Percentiles rank a stretch among this genome's conserved stretches.
These are phyloP conservation scores for Macrochelys suwanniensis DNA, from an alignment of 2,797 vertebrate species.

Conservation along the genomic window DNA sequence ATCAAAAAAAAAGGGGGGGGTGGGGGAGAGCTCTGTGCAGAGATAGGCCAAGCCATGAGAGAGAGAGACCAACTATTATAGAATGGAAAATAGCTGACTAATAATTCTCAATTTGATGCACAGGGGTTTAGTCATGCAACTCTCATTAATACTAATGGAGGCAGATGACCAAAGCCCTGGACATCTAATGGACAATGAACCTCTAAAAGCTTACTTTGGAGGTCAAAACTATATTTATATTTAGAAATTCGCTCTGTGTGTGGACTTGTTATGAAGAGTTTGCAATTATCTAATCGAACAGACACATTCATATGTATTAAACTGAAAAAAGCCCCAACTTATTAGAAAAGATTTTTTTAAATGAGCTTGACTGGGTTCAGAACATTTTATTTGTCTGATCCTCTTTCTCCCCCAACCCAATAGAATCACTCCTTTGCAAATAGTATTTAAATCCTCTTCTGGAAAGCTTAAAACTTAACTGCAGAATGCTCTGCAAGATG, in stretches of 20 bases:
- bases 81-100: not conserved
- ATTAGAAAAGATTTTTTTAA: not conserved
- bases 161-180: not conserved
- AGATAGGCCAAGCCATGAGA: not conserved
- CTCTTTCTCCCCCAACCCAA: not conserved
- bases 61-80: not conserved
- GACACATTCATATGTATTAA: not conserved
- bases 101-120: slow-evolving; percentile 3
- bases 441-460: not conserved
- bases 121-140: not conserved
- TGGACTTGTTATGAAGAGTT: not conserved
- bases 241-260: not conserved
- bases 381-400: not conserved
- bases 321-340: not conserved
- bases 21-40: not conserved
- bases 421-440: not conserved
- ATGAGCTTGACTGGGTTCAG: not conserved
- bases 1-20: not conserved
- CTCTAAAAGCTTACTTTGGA: not conserved
- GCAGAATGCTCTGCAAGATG: not conserved
- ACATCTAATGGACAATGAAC: not conserved
- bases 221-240: not conserved
- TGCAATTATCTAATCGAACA: not conserved
- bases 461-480: not conserved
- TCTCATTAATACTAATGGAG: not conserved